phyloP scores from a whole-genome alignment of 2,113 vertebrate species.

The Euleptes europaea region DNA sequence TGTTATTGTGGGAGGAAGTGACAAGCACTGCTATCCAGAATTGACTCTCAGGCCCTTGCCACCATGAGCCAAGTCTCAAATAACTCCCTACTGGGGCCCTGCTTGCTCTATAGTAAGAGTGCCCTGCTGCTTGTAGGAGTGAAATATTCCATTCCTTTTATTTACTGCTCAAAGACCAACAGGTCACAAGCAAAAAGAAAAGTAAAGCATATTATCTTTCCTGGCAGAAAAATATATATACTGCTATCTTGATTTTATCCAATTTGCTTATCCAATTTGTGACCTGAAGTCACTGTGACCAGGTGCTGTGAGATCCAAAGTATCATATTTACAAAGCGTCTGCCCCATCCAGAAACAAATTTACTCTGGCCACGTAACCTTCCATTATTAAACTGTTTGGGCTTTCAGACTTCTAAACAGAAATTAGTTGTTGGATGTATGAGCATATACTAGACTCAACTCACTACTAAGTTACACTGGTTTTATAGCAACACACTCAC shows the following conservation, averaged over 20 bases:
- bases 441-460: background rate
- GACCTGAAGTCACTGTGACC: conserved; percentile 64
- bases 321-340: conserved; percentile 35
- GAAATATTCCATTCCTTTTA: too few relatives aligned
- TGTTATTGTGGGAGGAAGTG: too few relatives aligned
- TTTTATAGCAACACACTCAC: background rate
- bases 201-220: conserved; percentile 58
- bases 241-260: conserved; percentile 32
- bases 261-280: conserved; percentile 63
- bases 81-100: too few relatives aligned
- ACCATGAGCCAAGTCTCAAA: too few relatives aligned
- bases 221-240: conserved; percentile 58
- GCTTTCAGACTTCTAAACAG: background rate
- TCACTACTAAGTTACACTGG: background rate
- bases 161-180: too few relatives aligned
- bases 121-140: too few relatives aligned
- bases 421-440: background rate
- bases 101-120: too few relatives aligned
- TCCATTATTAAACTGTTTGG: background rate
- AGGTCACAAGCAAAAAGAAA: too few relatives aligned
- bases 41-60: too few relatives aligned
- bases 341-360: conserved; percentile 13
- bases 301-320: background rate
- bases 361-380: conserved; percentile 30
- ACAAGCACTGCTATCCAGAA: too few relatives aligned